Base-by-base conservation (phyloP, 1,140 invertebrate species). In the Camponotus pennsylvanicus region DNA sequence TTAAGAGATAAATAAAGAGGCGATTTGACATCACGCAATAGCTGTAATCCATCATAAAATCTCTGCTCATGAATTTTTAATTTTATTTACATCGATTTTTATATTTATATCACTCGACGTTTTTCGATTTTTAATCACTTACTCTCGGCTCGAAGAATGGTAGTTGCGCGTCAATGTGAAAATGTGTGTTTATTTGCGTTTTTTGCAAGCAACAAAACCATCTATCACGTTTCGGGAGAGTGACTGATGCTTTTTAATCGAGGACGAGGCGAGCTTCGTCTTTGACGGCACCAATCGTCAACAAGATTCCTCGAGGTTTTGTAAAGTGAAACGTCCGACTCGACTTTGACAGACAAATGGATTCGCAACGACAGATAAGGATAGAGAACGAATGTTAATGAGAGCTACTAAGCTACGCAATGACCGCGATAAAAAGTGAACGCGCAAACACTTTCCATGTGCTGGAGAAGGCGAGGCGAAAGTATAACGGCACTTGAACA, bases 401-500 rank as follows among this genome's bases (percentile, higher is more conserved):
- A 70, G 27, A 27, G 27, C 27, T 27, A 27, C 0, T 11, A 9
- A 49, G 40, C 66, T 71, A 34, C 3, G 11, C 67, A 40, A 27
- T 61, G 52, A 45, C 40, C 34, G 34, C 63, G 5, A 71, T 13
- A 34, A 57, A 71, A 59, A 61, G 69, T 13, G 79, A 59, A 82
- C 67, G 55, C 18, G 79, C 6, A 13, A 21, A 18, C 13, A 40
- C 67, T 82, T 73, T 73, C 52, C 18, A 73, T 27, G 11, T 32
- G 37, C 11, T 64, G 27, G 32, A 37, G 21, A 9, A 67, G 32
- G 34, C 52, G 27, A 59, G 27, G 79, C 45, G 79, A 71, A 82
- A 82, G 79, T 73, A 37, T 82, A 73, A 82, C 78, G 49, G 21
- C 15, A 40, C 37, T 34, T 40, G 9, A 52, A 18, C 40, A 71